Evolutionary conservation across 1,140 invertebrate genomes (phyloP), one percentile per base, ranked within the genome.

Genomic region (Alviniconcha marisindica): DNA sequence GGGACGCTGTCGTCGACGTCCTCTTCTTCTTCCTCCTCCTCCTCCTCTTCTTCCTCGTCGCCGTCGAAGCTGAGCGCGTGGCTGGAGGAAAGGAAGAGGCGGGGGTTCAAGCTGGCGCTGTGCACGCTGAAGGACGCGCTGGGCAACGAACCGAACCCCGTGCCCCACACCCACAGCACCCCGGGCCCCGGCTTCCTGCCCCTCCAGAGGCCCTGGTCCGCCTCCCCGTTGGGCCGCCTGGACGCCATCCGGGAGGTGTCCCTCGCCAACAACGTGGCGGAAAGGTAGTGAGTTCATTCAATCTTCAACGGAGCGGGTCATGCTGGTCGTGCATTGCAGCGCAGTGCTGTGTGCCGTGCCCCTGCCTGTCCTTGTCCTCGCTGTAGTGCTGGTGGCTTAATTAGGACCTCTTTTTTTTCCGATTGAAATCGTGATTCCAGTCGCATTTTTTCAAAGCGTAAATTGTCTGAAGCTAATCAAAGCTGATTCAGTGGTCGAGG

Each of bases 211-310:
- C 82, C 82, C 12, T 83, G 76, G 82, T 77, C 82, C 12, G 77
- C 84, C 18, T 31, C 69, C 3, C 84, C 80, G 60, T 36, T 79
- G 14, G 60, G 21, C 3, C 7, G 42, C 33, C 78, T 77, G 66
- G 85, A 86, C 78, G 84, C 84, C 44, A 85, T 85, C 38, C 83
- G 82, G 54, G 84, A 85, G 77, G 87, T 85, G 40, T 54, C 73
- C 28, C 78, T 81, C 10, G 87, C 85, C 4, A 88, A 83, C 81
- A 42, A 42, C 33, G 73, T 76, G 28, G 24, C 40, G n/a, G 73
- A 76, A 24, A 76, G 73, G 73, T 76, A 74, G 33, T n/a, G 33
- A n/a, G n/a, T n/a, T n/a, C n/a, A n/a, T n/a, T n/a, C n/a, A n/a
- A n/a, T n/a, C n/a, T n/a, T n/a, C n/a, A n/a, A n/a, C n/a, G n/a